Percentiles rank a stretch among this genome's conserved stretches.
These are phyloP conservation scores for Aphis gossypii DNA, from an alignment of 1,140 invertebrate species.

Conservation along the genomic window DNA sequence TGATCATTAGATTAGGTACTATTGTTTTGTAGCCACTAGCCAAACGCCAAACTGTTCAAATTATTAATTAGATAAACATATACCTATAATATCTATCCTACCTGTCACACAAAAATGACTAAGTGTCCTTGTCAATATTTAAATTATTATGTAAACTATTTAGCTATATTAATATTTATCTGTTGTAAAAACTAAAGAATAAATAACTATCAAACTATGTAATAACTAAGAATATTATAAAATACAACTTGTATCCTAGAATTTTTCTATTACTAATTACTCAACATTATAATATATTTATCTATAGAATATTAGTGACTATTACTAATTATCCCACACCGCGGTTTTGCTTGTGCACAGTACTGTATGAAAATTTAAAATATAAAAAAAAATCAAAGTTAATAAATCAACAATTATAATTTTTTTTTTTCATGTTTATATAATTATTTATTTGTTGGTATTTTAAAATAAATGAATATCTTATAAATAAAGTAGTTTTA, in stretches of 20 bases:
- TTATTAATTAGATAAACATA: neutral
- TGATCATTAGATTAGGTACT: neutral
- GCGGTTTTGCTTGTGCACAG: too few relatives aligned
- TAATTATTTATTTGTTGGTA: too few relatives aligned
- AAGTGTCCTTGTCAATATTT: neutral
- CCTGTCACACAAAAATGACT: neutral
- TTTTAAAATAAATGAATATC: too few relatives aligned
- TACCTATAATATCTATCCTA: neutral
- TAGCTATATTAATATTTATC: neutral
- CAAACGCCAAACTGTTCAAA: neutral
- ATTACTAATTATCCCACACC: too few relatives aligned
- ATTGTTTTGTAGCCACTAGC: neutral
- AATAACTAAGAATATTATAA: neutral
- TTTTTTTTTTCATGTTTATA: too few relatives aligned
- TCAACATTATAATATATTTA: too few relatives aligned
- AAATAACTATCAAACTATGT: neutral
- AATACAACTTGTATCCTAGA: neutral
- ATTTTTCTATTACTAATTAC: neutral
- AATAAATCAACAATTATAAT: too few relatives aligned
- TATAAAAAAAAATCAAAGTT: too few relatives aligned
- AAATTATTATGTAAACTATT: constrained; percentile 1
- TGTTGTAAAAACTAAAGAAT: neutral
- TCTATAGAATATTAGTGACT: too few relatives aligned
- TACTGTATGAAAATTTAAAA: too few relatives aligned
- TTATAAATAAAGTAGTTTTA: too few relatives aligned